Evolutionary conservation across 1,140 invertebrate species (phyloP).

Genomic region (Drosophila oshimai): DNA sequence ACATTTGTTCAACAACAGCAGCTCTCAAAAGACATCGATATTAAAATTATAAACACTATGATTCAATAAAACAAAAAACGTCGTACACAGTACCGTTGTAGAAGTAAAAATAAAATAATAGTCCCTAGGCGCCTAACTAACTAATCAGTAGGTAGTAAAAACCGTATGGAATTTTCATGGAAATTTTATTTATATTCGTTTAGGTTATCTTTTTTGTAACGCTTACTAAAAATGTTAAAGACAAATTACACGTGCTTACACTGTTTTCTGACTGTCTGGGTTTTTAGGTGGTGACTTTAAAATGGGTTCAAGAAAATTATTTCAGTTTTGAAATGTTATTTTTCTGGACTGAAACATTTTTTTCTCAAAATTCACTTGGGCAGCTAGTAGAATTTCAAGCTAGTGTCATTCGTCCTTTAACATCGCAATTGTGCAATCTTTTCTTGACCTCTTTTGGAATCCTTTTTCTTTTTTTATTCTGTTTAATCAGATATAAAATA

Average conservation of each 20-base stretch:
- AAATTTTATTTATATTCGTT: conserved; percentile 45
- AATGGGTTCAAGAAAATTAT: neutral
- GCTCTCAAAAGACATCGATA: conserved; percentile 33
- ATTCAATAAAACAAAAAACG: conserved; percentile 54
- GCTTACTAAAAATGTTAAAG: conserved; percentile 40
- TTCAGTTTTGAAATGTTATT: neutral
- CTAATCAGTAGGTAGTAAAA: conserved; percentile 54
- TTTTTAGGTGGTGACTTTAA: neutral
- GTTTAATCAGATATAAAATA: conserved; percentile 51
- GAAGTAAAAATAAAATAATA: conserved; percentile 45
- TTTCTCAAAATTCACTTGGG: neutral
- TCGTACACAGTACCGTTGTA: conserved; percentile 63
- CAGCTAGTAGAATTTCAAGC: neutral
- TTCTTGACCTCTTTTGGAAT: conserved; percentile 56
- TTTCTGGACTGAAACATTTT: neutral
- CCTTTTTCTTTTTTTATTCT: conserved; percentile 55
- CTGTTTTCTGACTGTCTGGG: neutral
- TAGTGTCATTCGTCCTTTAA: neutral
- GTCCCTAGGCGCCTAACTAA: conserved; percentile 40
- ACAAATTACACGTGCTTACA: conserved; percentile 6
- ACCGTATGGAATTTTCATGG: conserved; percentile 53
- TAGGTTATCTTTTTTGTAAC: conserved; percentile 16
- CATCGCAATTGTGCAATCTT: conserved; percentile 24
- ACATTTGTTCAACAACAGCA: conserved; percentile 23
- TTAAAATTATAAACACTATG: conserved; percentile 29